A percentile compares a stretch with the other conserved stretches of the same genome.
Conservation (phyloP, 2,888 invertebrate species). For the Germaria angustata region DNA sequence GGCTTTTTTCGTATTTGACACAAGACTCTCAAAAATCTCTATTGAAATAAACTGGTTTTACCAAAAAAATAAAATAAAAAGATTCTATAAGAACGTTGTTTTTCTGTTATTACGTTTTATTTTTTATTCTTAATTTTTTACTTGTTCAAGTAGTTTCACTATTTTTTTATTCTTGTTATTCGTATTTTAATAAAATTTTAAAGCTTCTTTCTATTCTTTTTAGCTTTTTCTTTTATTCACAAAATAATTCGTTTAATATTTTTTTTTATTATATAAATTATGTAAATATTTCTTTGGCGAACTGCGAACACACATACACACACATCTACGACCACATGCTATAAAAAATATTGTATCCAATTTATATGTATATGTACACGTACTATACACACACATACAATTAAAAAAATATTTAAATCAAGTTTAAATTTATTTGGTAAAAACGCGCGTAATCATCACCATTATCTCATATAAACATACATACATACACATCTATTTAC, state of each 20-base stretch:
- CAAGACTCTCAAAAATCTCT: slow-evolving; percentile 31
- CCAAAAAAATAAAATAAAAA: no score
- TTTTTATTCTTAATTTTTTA: neutral
- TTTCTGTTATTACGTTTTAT: slow-evolving; percentile 8
- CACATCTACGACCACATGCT: neutral
- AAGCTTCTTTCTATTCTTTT: neutral
- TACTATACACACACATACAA: neutral
- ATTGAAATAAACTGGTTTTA: slow-evolving; percentile 50
- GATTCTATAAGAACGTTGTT: slow-evolving; percentile 39
- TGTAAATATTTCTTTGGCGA: neutral
- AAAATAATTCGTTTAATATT: neutral
- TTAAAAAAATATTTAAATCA: slow-evolving; percentile 10
- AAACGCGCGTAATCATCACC: slow-evolving; percentile 61
- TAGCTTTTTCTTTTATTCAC: neutral
- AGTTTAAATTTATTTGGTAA: slow-evolving; percentile 46
- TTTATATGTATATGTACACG: no score
- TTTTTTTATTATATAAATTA: neutral
- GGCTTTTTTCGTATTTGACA: slow-evolving; percentile 9
- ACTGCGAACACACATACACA: neutral
- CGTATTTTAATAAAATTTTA: neutral
- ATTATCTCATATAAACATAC: neutral
- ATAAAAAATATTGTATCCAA: neutral
- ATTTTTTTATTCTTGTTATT: neutral
- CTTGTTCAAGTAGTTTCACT: slow-evolving; percentile 16
- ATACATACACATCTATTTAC: neutral